Base-by-base conservation (phyloP, 2,797 vertebrate genomes). In the Acanthiza pusilla region DNA sequence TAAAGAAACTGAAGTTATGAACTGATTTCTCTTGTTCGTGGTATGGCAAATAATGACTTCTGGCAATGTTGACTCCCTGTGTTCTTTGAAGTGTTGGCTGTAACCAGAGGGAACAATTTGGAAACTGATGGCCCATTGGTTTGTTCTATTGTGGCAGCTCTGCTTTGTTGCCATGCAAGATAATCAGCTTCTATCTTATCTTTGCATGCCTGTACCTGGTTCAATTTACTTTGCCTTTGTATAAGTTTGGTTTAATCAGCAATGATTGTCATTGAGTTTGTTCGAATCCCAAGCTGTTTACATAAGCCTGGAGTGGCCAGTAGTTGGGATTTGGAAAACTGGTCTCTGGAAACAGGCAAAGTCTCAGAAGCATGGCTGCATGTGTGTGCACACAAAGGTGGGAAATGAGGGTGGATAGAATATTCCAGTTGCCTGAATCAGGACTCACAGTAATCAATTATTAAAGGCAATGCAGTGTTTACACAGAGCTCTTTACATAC, bases 171-270 rank as follows among this genome's bases (percentile, higher is more conserved):
- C 83, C 40, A 1, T 43, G 70, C 71, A 79, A 84, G 76, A 91
- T 92, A 88, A 96, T 91, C 77, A 58, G 53, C 38, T 91, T 90
- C 70, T 94, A 5, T 96, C 89, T 94, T 96, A 95, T 93, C 91
- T 96, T 75, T 73, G 71, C 42, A 3, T 86, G 53, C 3, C 10
- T 83, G 82, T 93, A 89, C 70, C 85, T 78, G 66, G 55, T 93
- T 90, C 85, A 91, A 27, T 96, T 96, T 95, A 51, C 88, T 94
- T 93, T 94, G 62, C 82, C 45, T 93, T 95, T 95, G 62, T 95
- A n/a, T 68, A 43, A 12, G 2, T 89, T 81, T 32, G 48, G 53
- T 92, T 94, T 96, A 93, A 97, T 95, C 88, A 40, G 74, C 67
- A 38, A 16, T 77, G 88, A 90, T 95, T 96, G 80, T 74, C 65